A percentile compares a stretch with the other conserved stretches of the same genome.
Conservation (phyloP, 2,113 vertebrate genomes). For the Erythrolamprus reginae region DNA sequence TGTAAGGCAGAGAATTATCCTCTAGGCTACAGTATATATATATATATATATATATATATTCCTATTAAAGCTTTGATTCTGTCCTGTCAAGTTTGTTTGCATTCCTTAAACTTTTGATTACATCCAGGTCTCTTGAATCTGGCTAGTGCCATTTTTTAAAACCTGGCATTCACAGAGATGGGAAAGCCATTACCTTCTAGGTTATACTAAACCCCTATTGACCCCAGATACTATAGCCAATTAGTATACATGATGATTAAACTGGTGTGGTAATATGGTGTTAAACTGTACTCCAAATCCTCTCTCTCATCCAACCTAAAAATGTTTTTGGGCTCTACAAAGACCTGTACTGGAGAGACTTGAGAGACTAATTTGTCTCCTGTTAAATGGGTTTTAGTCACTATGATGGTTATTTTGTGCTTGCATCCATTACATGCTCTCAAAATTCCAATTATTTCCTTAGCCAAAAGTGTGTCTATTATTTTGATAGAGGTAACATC, state of each 20-base stretch:
- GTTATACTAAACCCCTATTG: background rate
- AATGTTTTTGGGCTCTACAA: background rate
- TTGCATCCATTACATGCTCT: background rate
- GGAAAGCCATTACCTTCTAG: background rate
- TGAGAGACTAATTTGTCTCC: background rate
- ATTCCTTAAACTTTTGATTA: background rate
- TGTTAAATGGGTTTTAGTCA: background rate
- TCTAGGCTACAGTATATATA: too few relatives aligned
- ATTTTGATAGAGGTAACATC: background rate
- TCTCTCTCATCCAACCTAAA: background rate
- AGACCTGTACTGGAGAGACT: background rate
- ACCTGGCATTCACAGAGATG: too few relatives aligned
- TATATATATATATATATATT: too few relatives aligned
- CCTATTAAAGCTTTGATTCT: background rate
- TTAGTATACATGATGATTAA: background rate
- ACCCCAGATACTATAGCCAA: background rate
- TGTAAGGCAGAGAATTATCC: too few relatives aligned
- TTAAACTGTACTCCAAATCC: background rate
- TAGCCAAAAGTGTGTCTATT: background rate
- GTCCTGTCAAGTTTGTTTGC: background rate
- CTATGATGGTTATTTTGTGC: background rate
- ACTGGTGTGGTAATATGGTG: background rate
- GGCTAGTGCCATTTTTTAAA: background rate
- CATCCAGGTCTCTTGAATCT: background rate
- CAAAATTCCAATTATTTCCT: background rate